Evolutionary conservation across 2,797 vertebrate species (phyloP), one percentile per base, ranked within the genome.

Genomic region (Anguilla obscura): DNA sequence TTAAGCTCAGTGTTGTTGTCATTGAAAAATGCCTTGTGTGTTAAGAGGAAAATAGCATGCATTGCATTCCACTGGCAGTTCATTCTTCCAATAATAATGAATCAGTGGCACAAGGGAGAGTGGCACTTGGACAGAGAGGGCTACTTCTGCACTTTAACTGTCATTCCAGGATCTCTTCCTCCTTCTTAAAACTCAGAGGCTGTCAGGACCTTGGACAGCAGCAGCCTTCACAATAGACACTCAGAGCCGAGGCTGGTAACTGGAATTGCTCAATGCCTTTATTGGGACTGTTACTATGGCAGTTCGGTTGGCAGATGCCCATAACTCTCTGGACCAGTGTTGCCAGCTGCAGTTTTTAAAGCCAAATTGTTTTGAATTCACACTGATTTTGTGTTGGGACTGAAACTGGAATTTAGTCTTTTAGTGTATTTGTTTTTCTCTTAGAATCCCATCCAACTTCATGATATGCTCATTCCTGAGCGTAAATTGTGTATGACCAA

Each of bases 321-420:
- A 16, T 21, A 16, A 18, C 58, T 60, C 12, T 60, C 58, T 60
- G 58, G 58, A 18, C 24, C 60, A 30, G 66, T 27, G 18, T 10
- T 71, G 66, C n/a, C 66, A 71, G 66, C 66, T 71, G 5, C 30
- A 10, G 66, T 10, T 71, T 71, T 71, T 71, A 10, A n/a, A 71
- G n/a, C 66, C 66, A 71, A 12, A 69, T n/a, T 69, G 63, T 69
- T 45, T 24, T 66, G 6, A n/a, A 69, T 69, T n/a, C 0, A 69
- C 63, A 69, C n/a, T 30, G 27, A 71, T 71, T 71, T 71, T 71
- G n/a, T 71, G 66, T 71, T 63, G 60, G 60, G 60, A 63, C 24
- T 63, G 18, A 63, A 63, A 63, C 66, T 30, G 66, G 66, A 27
- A 30, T 71, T 27, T 71, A 0, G 21, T 66, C 12, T 45, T 71